A percentile compares a stretch with the other conserved stretches of the same genome.
Conservation (phyloP, 2,113 vertebrate genomes). For the Strix aluco region DNA sequence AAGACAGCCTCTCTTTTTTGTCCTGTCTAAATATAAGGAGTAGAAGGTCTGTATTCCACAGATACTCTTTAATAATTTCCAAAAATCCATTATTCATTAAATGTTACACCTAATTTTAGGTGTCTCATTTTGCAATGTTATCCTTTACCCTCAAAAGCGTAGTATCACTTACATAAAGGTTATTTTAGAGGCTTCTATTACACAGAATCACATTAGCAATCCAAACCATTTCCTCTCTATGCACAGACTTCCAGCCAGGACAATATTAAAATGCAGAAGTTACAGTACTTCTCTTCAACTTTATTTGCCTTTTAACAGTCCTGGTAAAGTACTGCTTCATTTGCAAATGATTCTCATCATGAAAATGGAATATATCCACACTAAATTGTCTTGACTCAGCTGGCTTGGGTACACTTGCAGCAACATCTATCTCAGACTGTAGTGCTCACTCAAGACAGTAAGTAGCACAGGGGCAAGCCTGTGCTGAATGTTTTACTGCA, state of each 20-base stretch:
- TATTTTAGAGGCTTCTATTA: conserved; percentile 22
- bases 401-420: not conserved
- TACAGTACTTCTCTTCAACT: not conserved
- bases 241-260: not conserved
- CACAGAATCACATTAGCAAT: conserved; percentile 9
- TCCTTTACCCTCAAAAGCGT: conserved; percentile 1
- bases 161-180: conserved; percentile 34
- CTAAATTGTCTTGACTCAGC: not conserved
- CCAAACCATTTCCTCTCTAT: conserved; percentile 25
- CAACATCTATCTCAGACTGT: not conserved
- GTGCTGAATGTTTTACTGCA: not conserved
- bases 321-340: not conserved
- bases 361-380: not conserved
- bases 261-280: conserved; percentile 33
- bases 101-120: conserved; percentile 26
- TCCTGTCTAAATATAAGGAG: not conserved
- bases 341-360: not conserved
- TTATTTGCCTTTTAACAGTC: not conserved
- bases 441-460: not conserved
- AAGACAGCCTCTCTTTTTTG: not conserved
- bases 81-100: conserved; percentile 15
- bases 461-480: not conserved
- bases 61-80: not conserved
- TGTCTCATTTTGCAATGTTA: conserved; percentile 31
- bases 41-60: not conserved